Percentiles rank a stretch among this genome's conserved stretches.
Conservation (phyloP, 2,888 invertebrate genomes). For the Cecidostiba fungosa region DNA sequence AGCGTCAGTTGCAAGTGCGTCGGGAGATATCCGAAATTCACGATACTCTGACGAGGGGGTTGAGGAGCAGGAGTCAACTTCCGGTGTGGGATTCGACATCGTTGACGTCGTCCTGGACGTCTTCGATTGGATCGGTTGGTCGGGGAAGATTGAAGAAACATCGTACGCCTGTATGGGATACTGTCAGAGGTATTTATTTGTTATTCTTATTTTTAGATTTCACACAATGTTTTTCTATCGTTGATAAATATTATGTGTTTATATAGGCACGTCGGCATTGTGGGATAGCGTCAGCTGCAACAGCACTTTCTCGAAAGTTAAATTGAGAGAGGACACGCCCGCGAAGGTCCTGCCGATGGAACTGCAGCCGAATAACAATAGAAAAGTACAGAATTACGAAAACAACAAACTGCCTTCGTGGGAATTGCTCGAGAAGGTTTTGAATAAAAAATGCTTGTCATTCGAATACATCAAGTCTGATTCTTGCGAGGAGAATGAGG, state of each 20-base stretch:
- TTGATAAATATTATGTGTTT: neutral
- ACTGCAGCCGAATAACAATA: conserved; percentile 51
- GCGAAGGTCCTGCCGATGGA: neutral
- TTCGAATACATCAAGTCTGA: conserved; percentile 68
- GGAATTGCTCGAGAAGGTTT: conserved; percentile 72
- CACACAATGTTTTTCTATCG: neutral
- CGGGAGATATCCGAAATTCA: conserved; percentile 74
- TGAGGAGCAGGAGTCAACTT: conserved; percentile 69
- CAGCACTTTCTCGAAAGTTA: conserved; percentile 69
- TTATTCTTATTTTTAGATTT: conserved; percentile 11
- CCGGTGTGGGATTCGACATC: conserved; percentile 74
- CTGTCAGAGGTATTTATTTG: conserved; percentile 68
- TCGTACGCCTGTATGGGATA: conserved; percentile 70
- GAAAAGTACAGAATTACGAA: conserved; percentile 64
- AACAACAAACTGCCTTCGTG: conserved; percentile 71
- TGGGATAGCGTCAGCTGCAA: conserved; percentile 71
- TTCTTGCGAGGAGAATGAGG: conserved; percentile 64
- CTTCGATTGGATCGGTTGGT: conserved; percentile 71
- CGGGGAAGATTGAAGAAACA: conserved; percentile 68
- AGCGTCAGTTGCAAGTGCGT: conserved; percentile 72
- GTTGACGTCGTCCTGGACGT: conserved; percentile 71
- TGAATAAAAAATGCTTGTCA: conserved; percentile 72
- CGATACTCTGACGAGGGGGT: conserved; percentile 72
- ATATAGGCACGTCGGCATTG: conserved; percentile 70
- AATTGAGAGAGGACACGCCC: conserved; percentile 69